Percentiles rank a stretch among this genome's conserved stretches.
phyloP scores from a whole-genome alignment of 2,797 vertebrate species.

The Darevskia nairensis region DNA sequence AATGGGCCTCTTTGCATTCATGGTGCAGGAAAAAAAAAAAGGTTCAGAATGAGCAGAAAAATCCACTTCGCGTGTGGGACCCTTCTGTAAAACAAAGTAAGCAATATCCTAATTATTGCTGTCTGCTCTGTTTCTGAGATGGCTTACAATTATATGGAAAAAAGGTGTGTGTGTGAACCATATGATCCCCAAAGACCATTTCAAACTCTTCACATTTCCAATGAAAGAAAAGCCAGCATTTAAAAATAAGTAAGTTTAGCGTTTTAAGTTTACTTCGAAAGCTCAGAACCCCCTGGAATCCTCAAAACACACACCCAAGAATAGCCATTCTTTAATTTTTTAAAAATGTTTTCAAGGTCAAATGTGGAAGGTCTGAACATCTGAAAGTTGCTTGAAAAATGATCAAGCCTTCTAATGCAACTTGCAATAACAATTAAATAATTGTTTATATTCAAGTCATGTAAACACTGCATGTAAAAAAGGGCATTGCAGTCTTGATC shows the following conservation, averaged over 20 bases:
- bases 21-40: not conserved
- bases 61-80: fast-evolving
- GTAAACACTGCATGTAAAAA: not conserved
- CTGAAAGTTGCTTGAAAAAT: not conserved
- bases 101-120: not conserved
- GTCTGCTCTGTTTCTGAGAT: not conserved
- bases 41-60: not conserved
- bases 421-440: not conserved
- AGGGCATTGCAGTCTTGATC: not conserved
- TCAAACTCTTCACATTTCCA: not conserved
- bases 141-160: not conserved
- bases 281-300: not conserved
- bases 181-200: too few species aligned
- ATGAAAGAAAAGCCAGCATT: not conserved
- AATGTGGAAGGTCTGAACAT: not conserved
- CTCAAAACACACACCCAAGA: too few species aligned
- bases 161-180: too few species aligned
- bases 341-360: not conserved
- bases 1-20: conserved; percentile 23
- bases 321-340: not conserved
- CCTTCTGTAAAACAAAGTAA: conserved; percentile 46
- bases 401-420: not conserved
- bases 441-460: too few species aligned
- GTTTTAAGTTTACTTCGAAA: too few species aligned
- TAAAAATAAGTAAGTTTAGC: not conserved